These are phyloP conservation scores for Bubo scandiacus DNA, from an alignment of 2,113 vertebrate species.

Conservation along the genomic window DNA sequence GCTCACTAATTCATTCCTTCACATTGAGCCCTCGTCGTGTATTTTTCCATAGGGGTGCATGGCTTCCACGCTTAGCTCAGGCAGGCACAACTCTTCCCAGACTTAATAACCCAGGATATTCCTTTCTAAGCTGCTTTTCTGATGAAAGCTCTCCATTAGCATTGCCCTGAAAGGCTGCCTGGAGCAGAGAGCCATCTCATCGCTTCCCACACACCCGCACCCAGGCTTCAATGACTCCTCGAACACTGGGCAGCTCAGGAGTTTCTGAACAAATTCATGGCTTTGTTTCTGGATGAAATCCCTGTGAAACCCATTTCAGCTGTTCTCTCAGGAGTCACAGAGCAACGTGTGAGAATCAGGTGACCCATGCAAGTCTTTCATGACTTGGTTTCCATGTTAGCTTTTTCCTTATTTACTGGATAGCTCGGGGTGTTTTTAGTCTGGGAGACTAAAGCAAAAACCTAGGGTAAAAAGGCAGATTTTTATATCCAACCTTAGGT, in stretches of 20 bases:
- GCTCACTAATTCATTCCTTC: not conserved
- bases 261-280: not conserved
- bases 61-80: not conserved
- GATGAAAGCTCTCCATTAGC: not conserved
- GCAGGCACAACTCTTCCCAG: not conserved
- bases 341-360: not conserved
- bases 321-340: not conserved
- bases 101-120: not conserved
- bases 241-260: not conserved
- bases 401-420: not conserved
- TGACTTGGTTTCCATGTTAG: not conserved
- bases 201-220: rapidly evolving
- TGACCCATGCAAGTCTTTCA: not conserved
- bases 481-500: not conserved
- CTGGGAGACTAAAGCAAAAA: not conserved
- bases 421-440: not conserved
- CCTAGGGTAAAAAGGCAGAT: not conserved
- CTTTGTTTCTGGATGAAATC: not conserved
- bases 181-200: not conserved
- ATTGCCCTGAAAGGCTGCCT: not conserved
- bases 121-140: not conserved
- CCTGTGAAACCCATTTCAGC: not conserved
- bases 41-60: not conserved
- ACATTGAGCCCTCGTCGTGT: not conserved
- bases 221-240: not conserved